A percentile compares a stretch with the other conserved stretches of the same genome.
Evolutionary conservation across 2,888 invertebrate genomes (phyloP).

Genomic region (Lamellibrachia satsuma): DNA sequence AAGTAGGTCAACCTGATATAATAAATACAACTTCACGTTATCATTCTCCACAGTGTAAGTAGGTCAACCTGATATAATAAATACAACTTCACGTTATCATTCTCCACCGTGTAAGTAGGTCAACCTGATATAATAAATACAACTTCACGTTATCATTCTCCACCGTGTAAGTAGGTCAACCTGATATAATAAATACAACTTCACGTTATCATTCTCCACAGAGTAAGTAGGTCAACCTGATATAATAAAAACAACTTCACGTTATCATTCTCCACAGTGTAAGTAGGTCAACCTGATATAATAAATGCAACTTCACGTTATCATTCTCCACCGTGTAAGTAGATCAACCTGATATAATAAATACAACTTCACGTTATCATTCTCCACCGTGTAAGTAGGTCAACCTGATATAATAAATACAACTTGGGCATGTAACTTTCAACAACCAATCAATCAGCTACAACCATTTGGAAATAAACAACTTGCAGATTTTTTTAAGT

Average conservation of each 20-base stretch:
- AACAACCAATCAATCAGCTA: not conserved
- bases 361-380: not conserved
- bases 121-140: slow-evolving; percentile 10
- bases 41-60: not conserved
- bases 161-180: not conserved
- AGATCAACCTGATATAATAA: slow-evolving; percentile 3
- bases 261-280: not conserved
- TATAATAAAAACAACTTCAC: not conserved
- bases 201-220: not conserved
- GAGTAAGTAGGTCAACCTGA: not conserved
- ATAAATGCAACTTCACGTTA: not conserved
- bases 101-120: not conserved
- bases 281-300: slow-evolving; percentile 3
- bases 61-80: slow-evolving; percentile 10
- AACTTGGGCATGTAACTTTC: slow-evolving; percentile 5
- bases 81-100: not conserved
- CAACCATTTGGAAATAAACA: slow-evolving; percentile 2
- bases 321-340: not conserved
- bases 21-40: not conserved
- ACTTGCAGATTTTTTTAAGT: not conserved
- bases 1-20: slow-evolving; percentile 3
- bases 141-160: not conserved
- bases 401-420: slow-evolving; percentile 10
- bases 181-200: slow-evolving; percentile 17
- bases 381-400: not conserved